Evolutionary conservation across 2,797 vertebrate genomes (phyloP), one percentile per base, ranked within the genome.

Genomic region (Lacerta bilineata): DNA sequence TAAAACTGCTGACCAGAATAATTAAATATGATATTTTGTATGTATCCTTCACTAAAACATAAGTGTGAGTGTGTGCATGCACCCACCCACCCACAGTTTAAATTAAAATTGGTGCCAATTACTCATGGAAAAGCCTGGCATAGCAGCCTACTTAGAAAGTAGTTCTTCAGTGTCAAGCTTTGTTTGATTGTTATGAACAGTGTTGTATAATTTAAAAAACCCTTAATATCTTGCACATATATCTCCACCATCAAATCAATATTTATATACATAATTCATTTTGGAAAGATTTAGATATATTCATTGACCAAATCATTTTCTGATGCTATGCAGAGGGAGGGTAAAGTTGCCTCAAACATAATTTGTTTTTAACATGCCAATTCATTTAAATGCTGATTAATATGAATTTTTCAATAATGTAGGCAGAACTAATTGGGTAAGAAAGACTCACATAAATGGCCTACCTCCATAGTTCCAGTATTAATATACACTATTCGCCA

Each of bases 161-260:
- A 0, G 3, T 81, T 27, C 6, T 68, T 81, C 72, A 41, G 3
- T 84, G n/a, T 74, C 10, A 74, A 36, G 43, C 29, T 83, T 33
- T 83, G 29, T 83, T 50, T 83, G 41, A 55, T 84, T 84, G 39
- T 84, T 74, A 23, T 55, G 20, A 43, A 80, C 91, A 36, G 4
- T 61, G 69, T 6, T 55, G 69, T n/a, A 27, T 59, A 61, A 39
- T 25, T 61, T 23, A 61, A 84, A 84, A 84, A 55, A 75, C 50
- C 6, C 13, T 84, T 76, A 36, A 76, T 27, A 55, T 84, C 27
- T 29, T 20, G 7, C 59, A 76, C n/a, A 76, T n/a, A 85, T 7
- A 85, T 36, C 55, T 61, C 11, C 5, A 9, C 4, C 50, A 18
- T 25, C 33, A 59, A 59, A 41, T 76, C 46, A 85, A 76, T 75